Evolutionary conservation across 2,797 vertebrate genomes (phyloP).

Genomic region (Uromys caudimaculatus): DNA sequence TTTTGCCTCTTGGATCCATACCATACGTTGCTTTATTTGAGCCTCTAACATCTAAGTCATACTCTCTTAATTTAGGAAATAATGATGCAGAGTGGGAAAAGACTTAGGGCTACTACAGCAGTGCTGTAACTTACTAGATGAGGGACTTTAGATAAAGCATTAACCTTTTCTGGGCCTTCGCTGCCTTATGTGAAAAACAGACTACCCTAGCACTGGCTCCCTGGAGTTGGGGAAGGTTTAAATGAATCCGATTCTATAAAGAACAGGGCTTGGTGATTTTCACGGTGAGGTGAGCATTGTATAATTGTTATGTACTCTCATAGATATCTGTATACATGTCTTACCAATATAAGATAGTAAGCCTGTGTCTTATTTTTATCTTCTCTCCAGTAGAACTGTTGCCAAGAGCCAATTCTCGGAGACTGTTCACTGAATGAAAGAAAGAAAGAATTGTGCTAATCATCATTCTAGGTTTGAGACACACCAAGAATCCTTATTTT

Average conservation of each 20-base stretch:
- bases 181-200: background rate
- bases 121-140: conserved; percentile 33
- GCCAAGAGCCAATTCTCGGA: conserved; percentile 40
- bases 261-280: background rate
- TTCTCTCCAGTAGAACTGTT: conserved; percentile 47
- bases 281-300: background rate
- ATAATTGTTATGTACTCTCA: background rate
- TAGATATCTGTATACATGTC: conserved; percentile 16
- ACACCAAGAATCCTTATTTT: conserved; percentile 51
- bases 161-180: conserved; percentile 28
- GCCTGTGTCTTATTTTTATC: conserved; percentile 10
- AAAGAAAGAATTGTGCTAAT: conserved; percentile 1
- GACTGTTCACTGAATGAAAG: conserved; percentile 17
- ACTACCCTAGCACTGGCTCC: background rate
- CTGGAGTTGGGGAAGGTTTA: conserved; percentile 30
- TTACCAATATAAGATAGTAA: conserved; percentile 9
- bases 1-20: conserved; percentile 1
- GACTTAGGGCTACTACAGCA: conserved; percentile 18
- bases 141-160: conserved; percentile 2
- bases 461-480: conserved; percentile 38
- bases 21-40: conserved; percentile 13
- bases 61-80: conserved; percentile 35
- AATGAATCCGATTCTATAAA: conserved; percentile 48
- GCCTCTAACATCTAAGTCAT: conserved; percentile 30
- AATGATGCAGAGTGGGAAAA: conserved; percentile 3